Conservation (phyloP, 2,888 invertebrate genomes). For the Trichogramma dendrolimi region DNA sequence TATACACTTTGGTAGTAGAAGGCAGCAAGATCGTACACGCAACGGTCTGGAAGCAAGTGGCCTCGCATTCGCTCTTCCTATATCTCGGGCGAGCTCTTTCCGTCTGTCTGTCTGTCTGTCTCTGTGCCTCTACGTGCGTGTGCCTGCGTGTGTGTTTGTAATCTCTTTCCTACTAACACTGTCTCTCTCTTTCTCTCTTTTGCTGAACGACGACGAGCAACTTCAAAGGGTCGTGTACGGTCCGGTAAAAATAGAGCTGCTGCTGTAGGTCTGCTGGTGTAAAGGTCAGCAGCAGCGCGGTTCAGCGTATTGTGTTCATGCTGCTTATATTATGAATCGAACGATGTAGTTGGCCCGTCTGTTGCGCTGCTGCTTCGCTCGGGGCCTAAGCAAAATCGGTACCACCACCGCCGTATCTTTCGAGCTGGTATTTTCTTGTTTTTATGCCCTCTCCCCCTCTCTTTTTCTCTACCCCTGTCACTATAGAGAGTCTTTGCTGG, state of each 20-base stretch:
- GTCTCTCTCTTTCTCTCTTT: too few relatives aligned
- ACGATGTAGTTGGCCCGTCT: constrained; percentile 7
- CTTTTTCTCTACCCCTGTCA: neutral
- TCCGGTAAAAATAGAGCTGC: constrained; percentile 26
- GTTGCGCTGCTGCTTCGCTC: neutral
- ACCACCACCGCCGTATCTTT: neutral
- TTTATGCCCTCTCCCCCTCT: neutral
- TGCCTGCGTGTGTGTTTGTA: constrained; percentile 2
- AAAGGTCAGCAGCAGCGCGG: neutral
- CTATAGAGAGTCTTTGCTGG: neutral
- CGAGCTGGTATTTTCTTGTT: neutral
- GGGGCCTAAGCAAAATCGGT: too few relatives aligned
- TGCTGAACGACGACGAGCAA: constrained; percentile 6
- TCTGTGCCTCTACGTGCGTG: constrained; percentile 1
- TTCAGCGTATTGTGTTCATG: constrained; percentile 11
- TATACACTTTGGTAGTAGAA: too few relatives aligned
- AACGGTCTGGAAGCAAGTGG: constrained; percentile 33
- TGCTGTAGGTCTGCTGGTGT: constrained; percentile 28
- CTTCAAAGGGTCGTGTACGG: constrained; percentile 33
- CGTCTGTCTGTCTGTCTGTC: constrained; percentile 5
- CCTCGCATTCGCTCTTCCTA: constrained; percentile 12
- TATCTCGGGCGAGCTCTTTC: constrained; percentile 5
- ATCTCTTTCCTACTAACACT: too few relatives aligned
- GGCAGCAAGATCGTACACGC: constrained; percentile 15
- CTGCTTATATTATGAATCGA: constrained; percentile 24